Conservation (phyloP, 1,140 invertebrate genomes). For the Polypedilum vanderplanki region DNA sequence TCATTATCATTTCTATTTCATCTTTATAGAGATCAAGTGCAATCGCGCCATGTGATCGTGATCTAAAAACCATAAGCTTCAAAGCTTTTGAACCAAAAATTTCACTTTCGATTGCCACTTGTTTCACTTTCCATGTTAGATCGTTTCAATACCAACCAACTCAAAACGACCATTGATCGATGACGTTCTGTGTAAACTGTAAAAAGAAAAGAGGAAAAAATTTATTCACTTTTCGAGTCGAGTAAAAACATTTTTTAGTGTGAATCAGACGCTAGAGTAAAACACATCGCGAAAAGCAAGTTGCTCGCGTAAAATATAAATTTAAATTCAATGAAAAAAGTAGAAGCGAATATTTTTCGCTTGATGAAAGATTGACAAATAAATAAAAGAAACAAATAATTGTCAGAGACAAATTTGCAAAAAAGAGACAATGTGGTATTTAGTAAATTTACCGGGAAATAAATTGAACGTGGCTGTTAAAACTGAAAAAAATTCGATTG, state of each 20-base stretch:
- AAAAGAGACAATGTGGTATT: background rate
- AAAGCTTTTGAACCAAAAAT: background rate
- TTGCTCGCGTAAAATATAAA: background rate
- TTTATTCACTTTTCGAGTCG: too few relatives aligned
- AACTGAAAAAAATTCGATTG: slow-evolving; percentile 1
- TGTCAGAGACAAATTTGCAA: background rate
- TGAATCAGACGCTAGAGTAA: slow-evolving; percentile 8
- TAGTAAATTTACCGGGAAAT: background rate
- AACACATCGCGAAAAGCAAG: background rate
- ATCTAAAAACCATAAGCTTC: background rate
- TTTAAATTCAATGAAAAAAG: background rate
- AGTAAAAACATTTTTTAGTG: background rate
- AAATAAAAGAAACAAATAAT: background rate
- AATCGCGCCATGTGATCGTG: too few relatives aligned
- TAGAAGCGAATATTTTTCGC: background rate
- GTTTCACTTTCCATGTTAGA: background rate
- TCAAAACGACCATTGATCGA: background rate
- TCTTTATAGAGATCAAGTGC: too few relatives aligned
- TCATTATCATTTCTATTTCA: too few relatives aligned
- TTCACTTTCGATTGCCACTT: background rate
- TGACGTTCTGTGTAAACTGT: background rate
- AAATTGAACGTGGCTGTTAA: background rate
- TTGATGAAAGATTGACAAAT: background rate
- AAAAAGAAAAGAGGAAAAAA: too few relatives aligned
- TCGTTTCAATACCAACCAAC: background rate